Percentiles rank a stretch among this genome's conserved stretches.
phyloP scores from a whole-genome alignment of 2,797 vertebrate genomes.

The Triplophysa bombifrons region DNA sequence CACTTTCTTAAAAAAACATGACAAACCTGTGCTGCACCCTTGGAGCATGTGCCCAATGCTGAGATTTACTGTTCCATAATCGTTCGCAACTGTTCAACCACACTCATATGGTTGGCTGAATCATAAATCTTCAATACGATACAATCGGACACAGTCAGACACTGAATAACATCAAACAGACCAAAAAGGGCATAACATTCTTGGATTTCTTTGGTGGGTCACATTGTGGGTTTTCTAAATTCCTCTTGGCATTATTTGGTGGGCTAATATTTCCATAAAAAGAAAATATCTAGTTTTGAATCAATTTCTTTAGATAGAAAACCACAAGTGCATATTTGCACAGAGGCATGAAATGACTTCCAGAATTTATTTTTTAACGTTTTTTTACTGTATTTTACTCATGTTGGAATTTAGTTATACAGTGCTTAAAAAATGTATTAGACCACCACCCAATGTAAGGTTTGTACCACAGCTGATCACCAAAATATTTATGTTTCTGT shows the following conservation, averaged over 20 bases:
- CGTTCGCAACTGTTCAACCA: constrained; percentile 54
- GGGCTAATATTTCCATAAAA: constrained; percentile 7
- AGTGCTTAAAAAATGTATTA: too few relatives aligned
- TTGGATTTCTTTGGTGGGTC: constrained; percentile 38
- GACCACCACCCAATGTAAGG: too few relatives aligned
- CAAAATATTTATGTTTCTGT: too few relatives aligned
- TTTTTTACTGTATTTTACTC: background rate
- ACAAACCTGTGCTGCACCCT: constrained; percentile 32
- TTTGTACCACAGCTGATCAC: too few relatives aligned
- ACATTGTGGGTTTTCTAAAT: constrained; percentile 19
- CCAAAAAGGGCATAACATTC: constrained; percentile 23
- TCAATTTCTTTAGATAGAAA: background rate
- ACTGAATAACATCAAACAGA: constrained; percentile 36
- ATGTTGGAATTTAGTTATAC: background rate
- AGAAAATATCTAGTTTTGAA: background rate
- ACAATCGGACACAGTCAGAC: constrained; percentile 36
- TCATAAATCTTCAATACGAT: constrained; percentile 53
- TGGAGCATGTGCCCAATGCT: constrained; percentile 20
- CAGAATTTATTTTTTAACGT: background rate
- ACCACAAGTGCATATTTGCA: background rate
- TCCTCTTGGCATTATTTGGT: background rate
- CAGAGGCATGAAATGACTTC: background rate
- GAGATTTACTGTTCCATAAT: constrained; percentile 53
- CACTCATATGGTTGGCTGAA: constrained; percentile 41
- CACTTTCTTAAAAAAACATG: constrained; percentile 40